These are phyloP conservation scores for Phylloscopus trochilus DNA, from an alignment of 2,113 vertebrate species.

Conservation along the genomic window DNA sequence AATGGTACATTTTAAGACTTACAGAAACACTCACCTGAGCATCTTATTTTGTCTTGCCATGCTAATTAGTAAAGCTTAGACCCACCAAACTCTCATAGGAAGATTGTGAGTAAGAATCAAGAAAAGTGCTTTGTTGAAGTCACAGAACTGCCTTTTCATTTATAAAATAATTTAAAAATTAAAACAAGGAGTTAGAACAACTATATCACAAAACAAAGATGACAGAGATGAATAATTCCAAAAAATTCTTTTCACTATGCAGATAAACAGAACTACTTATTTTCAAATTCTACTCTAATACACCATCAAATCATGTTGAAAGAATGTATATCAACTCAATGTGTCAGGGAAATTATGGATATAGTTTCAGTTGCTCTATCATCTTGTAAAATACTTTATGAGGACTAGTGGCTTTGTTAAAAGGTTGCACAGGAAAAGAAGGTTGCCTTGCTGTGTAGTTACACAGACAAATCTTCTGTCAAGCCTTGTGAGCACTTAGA, in stretches of 20 bases:
- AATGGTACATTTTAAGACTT: neutral
- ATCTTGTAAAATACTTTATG: neutral
- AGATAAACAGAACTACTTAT: constrained; percentile 4
- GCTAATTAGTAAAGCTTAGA: neutral
- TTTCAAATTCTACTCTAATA: neutral
- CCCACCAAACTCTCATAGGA: neutral
- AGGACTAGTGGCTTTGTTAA: neutral
- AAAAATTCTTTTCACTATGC: neutral
- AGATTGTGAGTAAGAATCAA: neutral
- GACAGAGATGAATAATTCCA: constrained; percentile 14
- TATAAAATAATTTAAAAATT: constrained; percentile 7
- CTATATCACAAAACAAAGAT: neutral
- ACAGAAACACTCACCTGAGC: neutral
- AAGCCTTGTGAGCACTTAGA: neutral
- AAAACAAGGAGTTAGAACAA: constrained; percentile 13
- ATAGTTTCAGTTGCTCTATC: neutral
- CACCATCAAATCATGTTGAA: neutral
- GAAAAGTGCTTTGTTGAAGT: neutral
- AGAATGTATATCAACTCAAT: neutral
- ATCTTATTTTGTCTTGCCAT: neutral
- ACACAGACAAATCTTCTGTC: neutral
- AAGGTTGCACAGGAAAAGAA: neutral
- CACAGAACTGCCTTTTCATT: neutral
- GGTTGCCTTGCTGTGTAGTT: neutral
- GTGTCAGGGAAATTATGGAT: neutral